Evolutionary conservation across 2,888 invertebrate genomes (phyloP), one percentile per base, ranked within the genome.

Genomic region (Drosophila leonis): DNA sequence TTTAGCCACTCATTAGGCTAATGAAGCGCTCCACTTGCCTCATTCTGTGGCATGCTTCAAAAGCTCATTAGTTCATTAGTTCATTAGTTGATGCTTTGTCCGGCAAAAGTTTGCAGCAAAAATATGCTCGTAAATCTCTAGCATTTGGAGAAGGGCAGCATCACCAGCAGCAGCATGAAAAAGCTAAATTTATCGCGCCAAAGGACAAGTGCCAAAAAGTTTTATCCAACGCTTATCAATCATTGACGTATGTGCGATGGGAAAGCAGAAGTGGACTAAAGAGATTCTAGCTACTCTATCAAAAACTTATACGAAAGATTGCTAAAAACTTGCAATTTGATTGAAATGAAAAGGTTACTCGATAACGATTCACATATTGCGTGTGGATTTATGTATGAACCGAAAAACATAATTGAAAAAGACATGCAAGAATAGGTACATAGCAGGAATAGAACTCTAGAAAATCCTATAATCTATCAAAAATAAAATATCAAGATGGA

Each of bases 71-170:
- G 72, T 52, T 85, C 85, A 88, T 85, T 85, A 88, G 72, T 52
- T 70, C 79, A 71, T 78, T 79, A 73, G 84, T 71, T 74, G 72
- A 63, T 83, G 79, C 74, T 73, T 84, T 85, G 44, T 54, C 33
- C 61, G 49, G 63, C 20, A 59, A 68, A 87, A 84, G 71, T 83
- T 85, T 75, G 80, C 65, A 66, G 65, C 80, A 83, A 88, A 88
- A 88, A 88, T 83, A 88, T 83, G 80, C 88, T 85, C 88, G 88
- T 85, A 85, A 85, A 88, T 85, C 86, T 85, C 54, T 8, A n/a
- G 15, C 72, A 65, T 57, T 75, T 64, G 75, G 72, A 76, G 55
- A 9, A 2, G 13, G 39, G 12, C 6, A 35, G 51, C 18, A n/a
- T 12, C 48, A 1, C 31, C 20, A 15, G 15, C 49, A 18, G 29